Conservation (phyloP, 2,797 vertebrate genomes). For the Poecilia picta region DNA sequence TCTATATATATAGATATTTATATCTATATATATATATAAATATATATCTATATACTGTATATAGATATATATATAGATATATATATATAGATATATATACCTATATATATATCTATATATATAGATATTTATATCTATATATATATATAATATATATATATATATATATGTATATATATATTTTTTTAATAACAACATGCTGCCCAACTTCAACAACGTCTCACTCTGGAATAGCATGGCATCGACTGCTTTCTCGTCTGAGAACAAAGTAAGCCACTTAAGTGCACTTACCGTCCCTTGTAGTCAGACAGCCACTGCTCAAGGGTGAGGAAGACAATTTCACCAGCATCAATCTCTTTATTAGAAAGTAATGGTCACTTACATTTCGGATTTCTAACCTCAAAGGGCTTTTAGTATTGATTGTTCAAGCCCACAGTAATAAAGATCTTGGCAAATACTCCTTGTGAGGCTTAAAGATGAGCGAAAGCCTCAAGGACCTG, state of each 20-base stretch:
- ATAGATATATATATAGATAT: too few species aligned
- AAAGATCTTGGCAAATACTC: constrained; percentile 70
- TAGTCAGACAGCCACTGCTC: constrained; percentile 47
- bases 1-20: too few species aligned
- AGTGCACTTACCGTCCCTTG: constrained; percentile 2
- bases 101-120: too few species aligned
- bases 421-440: constrained; percentile 54
- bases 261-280: background rate
- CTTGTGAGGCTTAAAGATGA: constrained; percentile 27
- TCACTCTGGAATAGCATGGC: background rate
- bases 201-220: too few species aligned
- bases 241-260: background rate
- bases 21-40: too few species aligned
- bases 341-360: constrained; percentile 68
- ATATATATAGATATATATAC: too few species aligned
- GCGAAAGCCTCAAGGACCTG: constrained; percentile 16
- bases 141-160: too few species aligned
- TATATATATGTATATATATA: too few species aligned
- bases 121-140: too few species aligned
- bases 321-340: constrained; percentile 56
- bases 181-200: background rate
- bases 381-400: constrained; percentile 58
- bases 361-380: constrained; percentile 77
- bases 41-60: too few species aligned
- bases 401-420: constrained; percentile 67